A percentile compares a stretch with the other conserved stretches of the same genome.
Conservation (phyloP, 2,113 vertebrate species). For the Rhizomys pruinosus region DNA sequence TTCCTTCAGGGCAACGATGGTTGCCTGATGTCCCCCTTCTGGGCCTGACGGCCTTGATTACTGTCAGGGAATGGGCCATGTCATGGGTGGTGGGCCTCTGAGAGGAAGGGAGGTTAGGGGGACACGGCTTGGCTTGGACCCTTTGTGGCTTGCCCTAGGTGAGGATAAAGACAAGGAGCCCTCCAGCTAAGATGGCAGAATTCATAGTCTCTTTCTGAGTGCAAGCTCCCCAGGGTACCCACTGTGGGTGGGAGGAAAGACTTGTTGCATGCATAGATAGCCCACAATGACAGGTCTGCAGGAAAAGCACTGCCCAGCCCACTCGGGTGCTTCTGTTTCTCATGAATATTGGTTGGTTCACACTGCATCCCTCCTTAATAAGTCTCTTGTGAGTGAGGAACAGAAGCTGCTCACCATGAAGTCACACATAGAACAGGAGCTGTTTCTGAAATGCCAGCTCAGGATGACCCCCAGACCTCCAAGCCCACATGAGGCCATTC, state of each 20-base stretch:
- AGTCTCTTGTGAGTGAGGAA: neutral
- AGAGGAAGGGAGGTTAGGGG: neutral
- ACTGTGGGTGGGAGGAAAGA: neutral
- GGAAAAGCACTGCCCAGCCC: neutral
- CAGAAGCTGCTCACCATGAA: neutral
- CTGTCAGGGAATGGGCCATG: neutral
- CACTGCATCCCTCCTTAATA: neutral
- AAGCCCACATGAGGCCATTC: neutral
- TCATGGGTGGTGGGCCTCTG: neutral
- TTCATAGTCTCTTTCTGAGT: neutral
- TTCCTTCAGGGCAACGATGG: neutral
- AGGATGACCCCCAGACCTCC: neutral
- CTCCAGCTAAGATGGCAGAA: neutral
- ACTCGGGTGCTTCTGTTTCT: neutral
- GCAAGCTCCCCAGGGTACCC: neutral
- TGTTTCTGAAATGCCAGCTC: neutral
- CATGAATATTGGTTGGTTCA: neutral
- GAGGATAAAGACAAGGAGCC: neutral
- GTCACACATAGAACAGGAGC: neutral
- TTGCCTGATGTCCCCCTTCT: no score
- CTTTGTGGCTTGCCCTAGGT: neutral
- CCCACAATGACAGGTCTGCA: neutral
- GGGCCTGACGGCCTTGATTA: neutral
- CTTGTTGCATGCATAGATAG: neutral
- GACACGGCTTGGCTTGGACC: neutral